Evolutionary conservation across 2,113 vertebrate species (phyloP).

Genomic region (Festucalex cinctus): DNA sequence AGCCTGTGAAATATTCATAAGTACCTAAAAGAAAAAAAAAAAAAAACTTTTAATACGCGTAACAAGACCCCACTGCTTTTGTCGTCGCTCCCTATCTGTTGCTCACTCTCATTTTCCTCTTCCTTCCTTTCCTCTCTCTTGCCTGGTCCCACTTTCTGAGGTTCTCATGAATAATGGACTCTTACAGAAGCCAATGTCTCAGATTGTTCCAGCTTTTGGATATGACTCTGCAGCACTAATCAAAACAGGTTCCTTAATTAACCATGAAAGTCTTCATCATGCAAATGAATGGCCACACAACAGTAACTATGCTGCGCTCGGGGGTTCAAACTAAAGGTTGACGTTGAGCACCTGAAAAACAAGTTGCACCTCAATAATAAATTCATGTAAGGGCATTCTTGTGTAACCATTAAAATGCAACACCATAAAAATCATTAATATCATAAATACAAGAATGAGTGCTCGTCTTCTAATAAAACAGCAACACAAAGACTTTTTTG

Average conservation of each 20-base stretch:
- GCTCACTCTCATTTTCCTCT: slow-evolving; percentile 39
- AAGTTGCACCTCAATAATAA: slow-evolving; percentile 13
- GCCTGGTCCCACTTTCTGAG: slow-evolving; percentile 49
- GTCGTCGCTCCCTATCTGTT: slow-evolving; percentile 57
- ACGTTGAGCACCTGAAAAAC: slow-evolving; percentile 29
- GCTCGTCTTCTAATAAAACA: slow-evolving; percentile 11
- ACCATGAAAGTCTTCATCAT: slow-evolving; percentile 71
- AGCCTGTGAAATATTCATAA: slow-evolving; percentile 75
- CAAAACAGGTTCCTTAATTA: slow-evolving; percentile 76
- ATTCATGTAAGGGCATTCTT: slow-evolving; percentile 5
- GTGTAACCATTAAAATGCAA: not conserved
- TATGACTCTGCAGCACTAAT: slow-evolving; percentile 74
- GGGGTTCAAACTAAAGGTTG: slow-evolving; percentile 40
- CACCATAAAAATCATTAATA: not conserved
- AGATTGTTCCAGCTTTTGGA: slow-evolving; percentile 71
- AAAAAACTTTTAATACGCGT: slow-evolving; percentile 76
- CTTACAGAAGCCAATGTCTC: slow-evolving; percentile 69
- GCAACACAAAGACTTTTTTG: slow-evolving; percentile 26
- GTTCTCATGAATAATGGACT: slow-evolving; percentile 78
- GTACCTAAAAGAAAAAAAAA: slow-evolving; percentile 68
- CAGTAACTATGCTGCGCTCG: slow-evolving; percentile 38
- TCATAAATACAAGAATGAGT: not conserved
- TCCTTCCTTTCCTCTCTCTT: slow-evolving; percentile 46
- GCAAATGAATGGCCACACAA: slow-evolving; percentile 66
- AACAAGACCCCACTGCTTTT: slow-evolving; percentile 66